Base-by-base conservation (phyloP, 2,113 vertebrate genomes). In the Stigmatopora nigra region DNA sequence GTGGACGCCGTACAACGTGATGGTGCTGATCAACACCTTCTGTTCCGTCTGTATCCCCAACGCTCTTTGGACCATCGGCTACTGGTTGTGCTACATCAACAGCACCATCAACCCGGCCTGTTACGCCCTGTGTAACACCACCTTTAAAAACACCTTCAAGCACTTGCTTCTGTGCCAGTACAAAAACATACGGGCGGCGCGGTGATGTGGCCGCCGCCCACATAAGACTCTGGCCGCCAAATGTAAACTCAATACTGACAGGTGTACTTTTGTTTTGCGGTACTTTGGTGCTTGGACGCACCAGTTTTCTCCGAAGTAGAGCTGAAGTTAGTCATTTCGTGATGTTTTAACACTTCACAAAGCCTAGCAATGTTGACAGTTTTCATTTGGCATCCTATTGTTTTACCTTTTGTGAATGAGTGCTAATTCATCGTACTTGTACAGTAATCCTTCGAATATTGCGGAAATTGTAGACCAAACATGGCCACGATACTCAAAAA, bases 101-200 rank as follows among this genome's bases (percentile, higher is more conserved):
- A 98, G 95, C 85, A 98, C 94, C 22, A 92, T 98, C 85, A 99
- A 99, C 83, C 97, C 97, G 0, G 95, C 94, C 73, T 99, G 97
- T 88, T 99, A 99, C 0, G 97, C 97, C 0, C 91, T 98, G 62
- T 99, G 97, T 84, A 99, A 99, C 9, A 86, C 90, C 77, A 98
- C 95, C 63, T 99, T 99, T 89, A 99, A 99, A 88, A 98, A 98
- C 86, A 99, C 97, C 62, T 98, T 99, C 80, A 98, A 95, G 80
- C 93, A 95, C 67, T 93, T 99, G 60, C 92, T 99, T 15, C 90
- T 96, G 89, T 98, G 97, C 84, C 92, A 94, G 72, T 98, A 95
- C 80, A 98, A 94, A 87, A 95, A 97, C 82, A 96, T 98, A 81
- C 93, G 95, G n/a, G 88, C 91, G 0, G 89, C 89, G 8, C 92